Evolutionary conservation across 2,113 vertebrate species (phyloP).

Genomic region (Bucco capensis): DNA sequence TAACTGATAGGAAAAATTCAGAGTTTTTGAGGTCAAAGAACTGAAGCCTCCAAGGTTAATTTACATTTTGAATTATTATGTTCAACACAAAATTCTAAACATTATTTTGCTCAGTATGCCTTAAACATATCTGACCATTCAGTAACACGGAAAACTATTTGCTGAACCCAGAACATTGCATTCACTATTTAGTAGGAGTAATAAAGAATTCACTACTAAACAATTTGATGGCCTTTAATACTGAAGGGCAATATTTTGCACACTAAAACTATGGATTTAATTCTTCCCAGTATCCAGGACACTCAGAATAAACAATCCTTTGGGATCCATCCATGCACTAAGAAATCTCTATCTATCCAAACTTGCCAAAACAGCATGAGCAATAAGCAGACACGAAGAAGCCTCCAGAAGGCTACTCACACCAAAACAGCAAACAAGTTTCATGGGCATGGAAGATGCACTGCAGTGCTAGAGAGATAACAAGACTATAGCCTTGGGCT

Average conservation of each 20-base stretch:
- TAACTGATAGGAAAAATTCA: neutral
- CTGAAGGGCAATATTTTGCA: neutral
- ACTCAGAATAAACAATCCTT: neutral
- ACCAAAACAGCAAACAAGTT: neutral
- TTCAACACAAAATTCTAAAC: neutral
- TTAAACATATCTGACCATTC: neutral
- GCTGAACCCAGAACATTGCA: neutral
- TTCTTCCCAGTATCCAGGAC: neutral
- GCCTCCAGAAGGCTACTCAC: neutral
- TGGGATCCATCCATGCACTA: neutral
- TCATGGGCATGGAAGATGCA: rapidly evolving
- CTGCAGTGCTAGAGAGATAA: neutral
- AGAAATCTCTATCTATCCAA: neutral
- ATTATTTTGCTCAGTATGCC: neutral
- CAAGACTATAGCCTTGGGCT: rapidly evolving
- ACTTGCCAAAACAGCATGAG: rapidly evolving
- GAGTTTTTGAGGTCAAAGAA: neutral
- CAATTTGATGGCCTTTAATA: neutral
- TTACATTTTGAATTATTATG: neutral
- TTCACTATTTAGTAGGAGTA: neutral
- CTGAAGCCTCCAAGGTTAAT: neutral
- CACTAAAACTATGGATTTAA: neutral
- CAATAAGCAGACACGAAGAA: neutral
- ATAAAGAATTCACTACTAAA: neutral
- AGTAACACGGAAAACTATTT: neutral